Base-by-base conservation (phyloP, 2,113 vertebrate genomes). In the Osmerus eperlanus region DNA sequence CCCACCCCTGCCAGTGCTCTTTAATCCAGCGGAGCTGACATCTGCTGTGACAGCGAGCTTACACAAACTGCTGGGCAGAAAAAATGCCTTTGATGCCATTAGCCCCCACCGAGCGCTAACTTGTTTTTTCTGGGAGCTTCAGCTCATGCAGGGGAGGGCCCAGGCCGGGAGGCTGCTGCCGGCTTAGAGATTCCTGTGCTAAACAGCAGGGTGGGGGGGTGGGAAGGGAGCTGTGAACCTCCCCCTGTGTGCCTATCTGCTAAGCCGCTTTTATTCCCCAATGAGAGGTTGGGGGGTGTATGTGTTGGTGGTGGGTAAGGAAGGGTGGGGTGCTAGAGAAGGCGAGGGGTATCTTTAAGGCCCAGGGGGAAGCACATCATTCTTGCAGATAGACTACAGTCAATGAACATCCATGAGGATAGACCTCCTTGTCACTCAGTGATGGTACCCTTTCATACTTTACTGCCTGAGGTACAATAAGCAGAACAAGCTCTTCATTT, bases 81-180 rank as follows among this genome's bases (percentile, higher is more conserved):
- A 83, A 88, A 85, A 88, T 88, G 86, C 84, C 87, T 91, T 90
- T 92, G 89, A 91, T 90, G 85, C 65, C 61, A 78, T 76, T 71
- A 83, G 82, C 19, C 71, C 65, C 67, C 32, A 67, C 68, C 41
- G 79, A 70, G 79, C 18, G 21, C 77, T 75, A 79, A 76, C 71
- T 21, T 78, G 74, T 84, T 77, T 76, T 76, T 82, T 77, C 71
- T 77, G 70, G 77, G 62, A 53, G 79, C 77, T 67, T 79, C 71
- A 71, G 79, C 82, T 84, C 79, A 80, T 80, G 69, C 73, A 8
- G 67, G 54, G 67, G 75, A 58, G 65, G 68, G 55, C 71, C 63
- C 75, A 19, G 66, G 71, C 83, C 76, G 78, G 70, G 72, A 14
- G 9, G 28, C 28, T 41, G 63, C 68, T 82, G 66, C 65, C 69